Conservation (phyloP, 2,113 vertebrate genomes). For the Chaetura pelagica region DNA sequence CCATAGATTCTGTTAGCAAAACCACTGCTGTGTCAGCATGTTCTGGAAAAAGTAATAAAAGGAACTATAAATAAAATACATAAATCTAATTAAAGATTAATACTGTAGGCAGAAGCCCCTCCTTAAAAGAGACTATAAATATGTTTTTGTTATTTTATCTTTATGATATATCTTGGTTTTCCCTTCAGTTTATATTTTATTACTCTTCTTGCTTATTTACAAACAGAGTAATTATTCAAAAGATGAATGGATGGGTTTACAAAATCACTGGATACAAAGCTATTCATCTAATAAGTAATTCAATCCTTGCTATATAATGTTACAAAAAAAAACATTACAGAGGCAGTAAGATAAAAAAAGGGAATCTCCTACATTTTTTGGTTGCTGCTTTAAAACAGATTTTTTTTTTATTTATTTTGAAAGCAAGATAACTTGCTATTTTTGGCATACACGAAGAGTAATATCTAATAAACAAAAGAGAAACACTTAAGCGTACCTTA, state of each 20-base stretch:
- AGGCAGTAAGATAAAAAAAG: not conserved
- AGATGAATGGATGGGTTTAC: not conserved
- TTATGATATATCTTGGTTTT: constrained; percentile 23
- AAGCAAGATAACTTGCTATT: not conserved
- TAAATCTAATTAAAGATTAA: constrained; percentile 66
- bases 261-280: constrained; percentile 14
- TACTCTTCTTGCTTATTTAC: constrained; percentile 25
- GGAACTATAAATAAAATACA: constrained; percentile 59
- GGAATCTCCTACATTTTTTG: not conserved
- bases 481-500: not conserved
- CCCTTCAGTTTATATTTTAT: not conserved
- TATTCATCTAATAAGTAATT: constrained; percentile 1
- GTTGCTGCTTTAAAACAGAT: not conserved
- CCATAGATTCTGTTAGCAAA: constrained; percentile 46
- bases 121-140: constrained; percentile 29
- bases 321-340: not conserved
- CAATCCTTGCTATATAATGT: not conserved
- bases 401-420: not conserved
- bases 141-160: constrained; percentile 18
- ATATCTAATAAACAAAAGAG: not conserved
- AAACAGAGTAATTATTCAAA: constrained; percentile 47
- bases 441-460: not conserved
- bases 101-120: constrained; percentile 6
- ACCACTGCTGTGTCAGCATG: constrained; percentile 21
- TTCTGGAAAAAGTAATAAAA: constrained; percentile 61